Evolutionary conservation across 2,888 invertebrate species (phyloP), one percentile per base, ranked within the genome.

Genomic region (Neocrepidodera transversa): DNA sequence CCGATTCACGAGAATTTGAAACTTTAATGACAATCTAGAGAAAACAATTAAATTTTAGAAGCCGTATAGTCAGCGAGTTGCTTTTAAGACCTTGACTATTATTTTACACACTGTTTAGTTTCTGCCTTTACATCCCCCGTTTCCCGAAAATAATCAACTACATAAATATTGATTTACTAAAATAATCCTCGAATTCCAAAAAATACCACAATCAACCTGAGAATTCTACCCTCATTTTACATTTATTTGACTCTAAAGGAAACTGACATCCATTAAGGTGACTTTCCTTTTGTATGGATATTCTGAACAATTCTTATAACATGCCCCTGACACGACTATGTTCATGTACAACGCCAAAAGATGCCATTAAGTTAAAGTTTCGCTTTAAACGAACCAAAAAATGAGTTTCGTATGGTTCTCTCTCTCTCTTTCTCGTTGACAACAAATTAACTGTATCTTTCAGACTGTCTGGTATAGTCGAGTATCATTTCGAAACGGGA

Each of bases 11-110:
- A 1, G 32, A 32, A 43, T 42, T 40, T 28, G 32, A 53, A 58
- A 58, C 32, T 58, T 53, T 52, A 48, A 58, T 42, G 53, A 40
- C 52, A 53, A 58, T 52, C 40, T 43, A 47, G 30, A 47, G 58
- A 53, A 58, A 58, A 53, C 58, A 53, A 58, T 58, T 53, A 52
- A 43, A 50, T 49, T n/a, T n/a, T n/a, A 16, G 16, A 11, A 18
- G 13, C 45, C 28, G 6, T 23, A 23, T 23, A 23, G 23, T 23
- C 23, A 23, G 23, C 6, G 23, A 23, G 23, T n/a, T n/a, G n/a
- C n/a, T n/a, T n/a, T n/a, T n/a, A n/a, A n/a, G n/a, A n/a, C n/a
- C n/a, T n/a, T n/a, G n/a, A n/a, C n/a, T n/a, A n/a, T n/a, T n/a
- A n/a, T n/a, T n/a, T n/a, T n/a, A n/a, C n/a, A n/a, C n/a, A n/a